phyloP scores from a whole-genome alignment of 2,797 vertebrate genomes.

The Allobates femoralis region DNA sequence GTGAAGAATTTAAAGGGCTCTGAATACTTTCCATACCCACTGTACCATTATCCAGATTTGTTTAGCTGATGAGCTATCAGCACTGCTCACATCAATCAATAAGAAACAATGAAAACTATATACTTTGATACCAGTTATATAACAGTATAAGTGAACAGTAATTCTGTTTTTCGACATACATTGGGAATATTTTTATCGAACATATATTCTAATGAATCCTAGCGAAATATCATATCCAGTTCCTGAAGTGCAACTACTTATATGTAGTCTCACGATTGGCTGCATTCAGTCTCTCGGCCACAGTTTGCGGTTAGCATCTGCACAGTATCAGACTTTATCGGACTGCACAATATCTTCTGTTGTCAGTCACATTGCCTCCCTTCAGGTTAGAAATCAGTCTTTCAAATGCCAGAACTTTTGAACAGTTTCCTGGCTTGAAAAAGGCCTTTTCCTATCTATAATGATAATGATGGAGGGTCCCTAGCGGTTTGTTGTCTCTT shows the following conservation, averaged over 20 bases:
- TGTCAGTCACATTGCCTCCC: slow-evolving; percentile 48
- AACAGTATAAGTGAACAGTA: background rate
- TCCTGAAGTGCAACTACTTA: background rate
- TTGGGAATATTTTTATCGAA: background rate
- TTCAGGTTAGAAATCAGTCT: slow-evolving; percentile 21
- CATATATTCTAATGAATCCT: background rate
- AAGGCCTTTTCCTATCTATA: slow-evolving; percentile 1
- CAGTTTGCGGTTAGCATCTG: slow-evolving; percentile 29
- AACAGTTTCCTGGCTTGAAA: slow-evolving; percentile 27
- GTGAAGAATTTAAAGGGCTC: too few relatives aligned
- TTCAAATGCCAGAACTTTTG: slow-evolving; percentile 23
- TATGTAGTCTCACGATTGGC: slow-evolving; percentile 10
- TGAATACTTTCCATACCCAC: too few relatives aligned
- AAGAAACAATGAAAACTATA: background rate
- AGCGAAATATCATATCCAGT: background rate
- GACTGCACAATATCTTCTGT: slow-evolving; percentile 14
- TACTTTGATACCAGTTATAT: background rate
- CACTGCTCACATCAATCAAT: background rate
- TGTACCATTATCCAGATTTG: too few relatives aligned
- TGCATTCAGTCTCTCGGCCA: slow-evolving; percentile 17
- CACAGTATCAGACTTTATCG: slow-evolving; percentile 37
- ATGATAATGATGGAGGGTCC: slow-evolving; percentile 23
- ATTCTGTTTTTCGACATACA: background rate
- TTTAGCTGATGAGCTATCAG: too few relatives aligned
- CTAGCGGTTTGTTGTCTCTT: slow-evolving; percentile 3